These are phyloP conservation scores for Percina caprodes DNA, from an alignment of 2,113 vertebrate genomes.

Conservation along the genomic window DNA sequence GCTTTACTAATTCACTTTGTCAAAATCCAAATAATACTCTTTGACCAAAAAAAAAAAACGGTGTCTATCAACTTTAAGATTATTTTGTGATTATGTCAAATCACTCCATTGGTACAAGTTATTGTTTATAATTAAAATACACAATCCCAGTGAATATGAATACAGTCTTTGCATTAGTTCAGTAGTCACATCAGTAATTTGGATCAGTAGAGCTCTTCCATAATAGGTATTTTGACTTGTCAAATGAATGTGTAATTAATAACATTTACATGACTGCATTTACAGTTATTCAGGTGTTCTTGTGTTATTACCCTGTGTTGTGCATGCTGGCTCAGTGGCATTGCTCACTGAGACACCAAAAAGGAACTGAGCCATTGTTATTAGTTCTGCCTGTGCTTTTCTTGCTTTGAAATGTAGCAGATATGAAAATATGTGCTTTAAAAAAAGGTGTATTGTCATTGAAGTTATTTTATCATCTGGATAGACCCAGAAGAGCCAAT, in stretches of 20 bases:
- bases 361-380: background rate
- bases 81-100: background rate
- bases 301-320: background rate
- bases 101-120: no score
- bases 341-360: background rate
- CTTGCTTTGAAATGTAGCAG: background rate
- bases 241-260: conserved; percentile 19
- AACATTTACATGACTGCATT: background rate
- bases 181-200: background rate
- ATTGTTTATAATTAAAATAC: background rate
- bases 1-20: background rate
- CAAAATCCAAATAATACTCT: background rate
- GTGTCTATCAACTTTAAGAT: background rate
- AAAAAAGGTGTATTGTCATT: background rate
- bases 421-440: background rate
- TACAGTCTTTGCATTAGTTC: background rate
- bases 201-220: background rate
- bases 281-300: background rate
- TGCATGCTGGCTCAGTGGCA: background rate
- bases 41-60: background rate
- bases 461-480: background rate
- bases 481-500: background rate
- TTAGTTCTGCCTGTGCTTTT: background rate
- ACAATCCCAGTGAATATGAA: background rate
- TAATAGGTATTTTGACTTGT: conserved; percentile 10